Conservation (phyloP, 2,888 invertebrate species). For the Amphimallon solstitiale region DNA sequence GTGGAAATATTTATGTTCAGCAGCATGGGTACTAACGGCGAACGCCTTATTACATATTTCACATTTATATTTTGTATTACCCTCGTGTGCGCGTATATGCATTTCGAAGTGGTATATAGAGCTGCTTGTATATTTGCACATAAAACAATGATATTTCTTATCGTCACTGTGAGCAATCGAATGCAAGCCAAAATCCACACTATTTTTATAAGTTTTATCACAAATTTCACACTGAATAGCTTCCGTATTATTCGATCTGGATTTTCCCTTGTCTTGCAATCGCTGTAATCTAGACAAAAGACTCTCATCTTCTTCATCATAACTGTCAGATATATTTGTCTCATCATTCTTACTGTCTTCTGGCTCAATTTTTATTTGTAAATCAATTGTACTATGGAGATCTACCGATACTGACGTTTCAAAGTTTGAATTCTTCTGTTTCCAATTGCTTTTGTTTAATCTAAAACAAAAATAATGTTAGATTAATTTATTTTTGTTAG, state of each 20-base stretch:
- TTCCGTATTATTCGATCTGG: slow-evolving; percentile 48
- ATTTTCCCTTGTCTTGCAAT: slow-evolving; percentile 57
- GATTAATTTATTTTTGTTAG: neutral
- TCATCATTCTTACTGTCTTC: slow-evolving; percentile 3
- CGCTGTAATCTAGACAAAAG: slow-evolving; percentile 50
- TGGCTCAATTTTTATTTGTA: slow-evolving; percentile 39
- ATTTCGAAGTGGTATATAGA: slow-evolving; percentile 57
- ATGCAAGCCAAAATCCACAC: slow-evolving; percentile 56
- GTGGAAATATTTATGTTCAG: slow-evolving; percentile 63
- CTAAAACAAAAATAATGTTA: slow-evolving; percentile 30
- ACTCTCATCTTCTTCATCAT: slow-evolving; percentile 8
- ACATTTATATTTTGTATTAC: slow-evolving; percentile 64
- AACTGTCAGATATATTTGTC: neutral
- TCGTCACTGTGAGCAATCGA: slow-evolving; percentile 55
- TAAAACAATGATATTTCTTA: slow-evolving; percentile 55
- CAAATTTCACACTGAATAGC: slow-evolving; percentile 58
- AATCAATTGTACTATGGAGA: too few species aligned
- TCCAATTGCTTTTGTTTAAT: slow-evolving; percentile 6
- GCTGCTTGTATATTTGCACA: slow-evolving; percentile 55
- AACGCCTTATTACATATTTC: slow-evolving; percentile 64
- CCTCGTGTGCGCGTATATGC: slow-evolving; percentile 63
- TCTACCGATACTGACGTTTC: slow-evolving; percentile 9
- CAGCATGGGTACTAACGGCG: slow-evolving; percentile 64
- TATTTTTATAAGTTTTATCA: slow-evolving; percentile 55
- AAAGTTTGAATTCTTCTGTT: slow-evolving; percentile 27